Percentiles rank a stretch among this genome's conserved stretches.
Evolutionary conservation across 2,797 vertebrate species (phyloP).

Genomic region (Malacoraja senta): DNA sequence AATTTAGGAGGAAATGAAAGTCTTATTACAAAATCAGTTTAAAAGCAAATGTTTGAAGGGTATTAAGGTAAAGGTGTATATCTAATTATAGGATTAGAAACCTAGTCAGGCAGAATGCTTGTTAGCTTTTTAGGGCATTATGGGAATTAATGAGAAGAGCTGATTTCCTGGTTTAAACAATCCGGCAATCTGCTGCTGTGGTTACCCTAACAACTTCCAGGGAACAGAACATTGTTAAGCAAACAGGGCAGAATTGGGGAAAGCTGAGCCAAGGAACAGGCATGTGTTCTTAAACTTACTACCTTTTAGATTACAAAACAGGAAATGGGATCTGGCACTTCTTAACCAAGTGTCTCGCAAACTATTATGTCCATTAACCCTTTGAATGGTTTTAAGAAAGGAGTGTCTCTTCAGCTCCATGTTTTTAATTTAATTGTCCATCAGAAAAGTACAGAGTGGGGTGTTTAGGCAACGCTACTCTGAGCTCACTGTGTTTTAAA

Average conservation of each 20-base stretch:
- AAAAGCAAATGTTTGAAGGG: not conserved
- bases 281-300: conserved; percentile 40
- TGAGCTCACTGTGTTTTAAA: not conserved
- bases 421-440: not conserved
- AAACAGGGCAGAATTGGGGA: conserved; percentile 49
- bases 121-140: conserved; percentile 54
- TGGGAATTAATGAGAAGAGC: conserved; percentile 59
- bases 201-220: conserved; percentile 65
- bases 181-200: conserved; percentile 64
- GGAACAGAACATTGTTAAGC: conserved; percentile 59
- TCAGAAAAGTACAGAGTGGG: not conserved
- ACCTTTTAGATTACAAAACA: conserved; percentile 53
- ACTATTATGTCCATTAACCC: not conserved
- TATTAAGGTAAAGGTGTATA: conserved; percentile 40
- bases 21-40: not conserved
- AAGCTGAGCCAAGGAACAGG: not conserved
- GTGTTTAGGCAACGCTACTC: not conserved
- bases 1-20: not conserved
- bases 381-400: not conserved
- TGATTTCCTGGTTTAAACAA: conserved; percentile 62
- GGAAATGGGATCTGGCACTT: conserved; percentile 49
- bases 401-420: not conserved
- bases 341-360: not conserved
- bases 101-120: conserved; percentile 49
- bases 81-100: conserved; percentile 46